These are phyloP conservation scores for Mallotus villosus DNA, from an alignment of 2,797 vertebrate species.

Conservation along the genomic window DNA sequence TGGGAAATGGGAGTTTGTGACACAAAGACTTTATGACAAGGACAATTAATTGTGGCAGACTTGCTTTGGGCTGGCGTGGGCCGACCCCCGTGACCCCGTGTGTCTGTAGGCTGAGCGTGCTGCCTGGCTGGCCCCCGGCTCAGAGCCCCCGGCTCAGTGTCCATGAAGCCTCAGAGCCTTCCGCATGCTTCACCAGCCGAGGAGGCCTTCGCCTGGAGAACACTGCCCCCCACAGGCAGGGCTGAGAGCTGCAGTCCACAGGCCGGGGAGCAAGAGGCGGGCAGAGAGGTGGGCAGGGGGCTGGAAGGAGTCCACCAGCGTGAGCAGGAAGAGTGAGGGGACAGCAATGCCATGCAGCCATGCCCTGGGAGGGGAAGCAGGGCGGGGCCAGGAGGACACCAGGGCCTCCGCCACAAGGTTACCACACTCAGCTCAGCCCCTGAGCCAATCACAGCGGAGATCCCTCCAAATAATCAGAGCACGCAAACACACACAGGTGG, in stretches of 20 bases:
- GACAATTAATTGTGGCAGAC: slow-evolving; percentile 63
- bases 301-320: neutral
- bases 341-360: neutral
- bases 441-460: slow-evolving; percentile 13
- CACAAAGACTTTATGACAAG: slow-evolving; percentile 59
- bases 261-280: neutral
- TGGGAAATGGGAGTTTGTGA: slow-evolving; percentile 55
- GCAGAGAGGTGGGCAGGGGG: neutral
- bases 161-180: slow-evolving; percentile 11
- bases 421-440: neutral
- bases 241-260: slow-evolving; percentile 9
- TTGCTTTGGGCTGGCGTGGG: slow-evolving; percentile 37
- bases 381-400: slow-evolving; percentile 6
- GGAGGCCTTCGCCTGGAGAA: slow-evolving; percentile 26
- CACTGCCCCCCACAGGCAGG: slow-evolving; percentile 31
- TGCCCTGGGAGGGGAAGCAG: too few species aligned
- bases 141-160: slow-evolving; percentile 16
- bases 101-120: slow-evolving; percentile 21
- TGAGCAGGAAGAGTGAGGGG: neutral
- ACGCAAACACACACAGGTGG: slow-evolving; percentile 3
- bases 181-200: slow-evolving; percentile 8
- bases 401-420: slow-evolving; percentile 17
- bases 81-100: slow-evolving; percentile 43
- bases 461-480: slow-evolving; percentile 13
- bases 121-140: slow-evolving; percentile 30